Evolutionary conservation across 2,797 vertebrate species (phyloP), one percentile per base, ranked within the genome.

Genomic region (Sciurus carolinensis): DNA sequence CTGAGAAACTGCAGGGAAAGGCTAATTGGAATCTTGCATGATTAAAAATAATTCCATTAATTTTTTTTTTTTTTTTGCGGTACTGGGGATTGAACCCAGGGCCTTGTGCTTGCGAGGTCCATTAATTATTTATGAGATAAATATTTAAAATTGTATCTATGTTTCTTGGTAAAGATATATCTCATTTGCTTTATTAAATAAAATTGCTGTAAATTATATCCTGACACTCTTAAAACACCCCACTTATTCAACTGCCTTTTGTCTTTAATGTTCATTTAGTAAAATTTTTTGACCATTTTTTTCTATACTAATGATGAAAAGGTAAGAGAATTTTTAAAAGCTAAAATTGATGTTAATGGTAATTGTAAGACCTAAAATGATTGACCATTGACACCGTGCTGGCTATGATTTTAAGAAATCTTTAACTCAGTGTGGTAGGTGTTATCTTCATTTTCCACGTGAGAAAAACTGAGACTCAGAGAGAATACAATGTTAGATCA

Each of bases 41-140:
- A 69, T 17, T 89, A n/a, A 89, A 93, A 91, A 79, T 92, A 80
- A 62, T 87, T n/a, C 50, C 28, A 80, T 11, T 90, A 24, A 73
- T 82, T 83, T 39, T 39, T 39, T 39, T 39, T 39, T 39, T 39
- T 39, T 39, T 39, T 39, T 39, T 39, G 39, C 3, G 39, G 39
- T 39, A 39, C 39, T 39, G 39, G 39, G 39, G 39, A 39, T 39
- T 39, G 39, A 39, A 39, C 39, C 39, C 39, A 39, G 39, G 39
- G 39, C 39, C 39, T 39, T 39, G 39, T 39, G 39, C 39, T 39
- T 39, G 39, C 39, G 39, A 39, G 39, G 39, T n/a, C 50, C 28
- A 80, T 11, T 90, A 24, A 73, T 82, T 83, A 59, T 28, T 92
- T 82, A 44, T 17, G 39, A 52, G 26, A 42, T 20, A 88, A 91